phyloP scores from a whole-genome alignment of 2,797 vertebrate species.

The Potorous gilbertii region DNA sequence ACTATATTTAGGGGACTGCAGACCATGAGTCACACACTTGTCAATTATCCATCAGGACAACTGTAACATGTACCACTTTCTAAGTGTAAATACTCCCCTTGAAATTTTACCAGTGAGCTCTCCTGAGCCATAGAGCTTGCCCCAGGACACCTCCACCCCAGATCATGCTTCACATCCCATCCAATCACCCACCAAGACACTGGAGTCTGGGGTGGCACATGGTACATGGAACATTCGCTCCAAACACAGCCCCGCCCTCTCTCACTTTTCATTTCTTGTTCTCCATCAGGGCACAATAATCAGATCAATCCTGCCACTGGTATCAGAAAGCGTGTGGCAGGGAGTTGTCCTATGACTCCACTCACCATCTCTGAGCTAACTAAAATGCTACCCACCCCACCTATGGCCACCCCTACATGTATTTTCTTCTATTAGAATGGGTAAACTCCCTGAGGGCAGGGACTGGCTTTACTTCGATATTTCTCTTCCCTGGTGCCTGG shows the following conservation, averaged over 20 bases:
- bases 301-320: neutral
- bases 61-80: neutral
- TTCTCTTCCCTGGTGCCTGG: neutral
- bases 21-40: neutral
- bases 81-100: neutral
- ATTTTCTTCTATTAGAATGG: neutral
- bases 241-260: neutral
- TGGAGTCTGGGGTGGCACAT: neutral
- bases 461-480: neutral
- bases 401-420: neutral
- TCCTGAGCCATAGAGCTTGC: neutral
- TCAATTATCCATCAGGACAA: neutral
- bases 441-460: neutral
- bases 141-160: neutral
- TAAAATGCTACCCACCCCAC: neutral
- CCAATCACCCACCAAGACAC: neutral
- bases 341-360: neutral
- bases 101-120: neutral
- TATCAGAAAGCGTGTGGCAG: neutral
- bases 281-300: neutral
- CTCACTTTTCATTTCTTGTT: neutral
- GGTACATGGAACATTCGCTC: neutral
- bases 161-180: neutral
- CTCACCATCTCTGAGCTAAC: neutral
- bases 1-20: neutral